Percentiles rank a stretch among this genome's conserved stretches.
phyloP scores from a whole-genome alignment of 2,888 invertebrate genomes.

The Cybosia mesomella region DNA sequence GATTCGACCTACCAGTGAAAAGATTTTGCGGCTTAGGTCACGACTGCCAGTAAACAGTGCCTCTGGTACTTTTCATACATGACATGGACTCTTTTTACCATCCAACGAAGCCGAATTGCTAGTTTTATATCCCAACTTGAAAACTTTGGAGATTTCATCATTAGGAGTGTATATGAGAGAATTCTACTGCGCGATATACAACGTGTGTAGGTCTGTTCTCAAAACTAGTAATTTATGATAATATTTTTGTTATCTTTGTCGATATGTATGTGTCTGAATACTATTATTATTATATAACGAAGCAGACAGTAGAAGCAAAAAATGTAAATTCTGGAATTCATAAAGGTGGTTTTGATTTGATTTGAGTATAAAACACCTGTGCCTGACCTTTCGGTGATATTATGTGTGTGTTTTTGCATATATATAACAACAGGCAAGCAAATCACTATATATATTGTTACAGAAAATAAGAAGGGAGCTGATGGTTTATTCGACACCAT shows the following conservation, averaged over 20 bases:
- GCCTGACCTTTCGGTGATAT: neutral
- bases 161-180: no score
- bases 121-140: no score
- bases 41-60: no score
- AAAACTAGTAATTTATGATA: neutral
- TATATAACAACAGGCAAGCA: neutral
- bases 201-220: no score
- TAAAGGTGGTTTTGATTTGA: conserved; percentile 6
- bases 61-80: no score
- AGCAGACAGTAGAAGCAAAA: conserved; percentile 1
- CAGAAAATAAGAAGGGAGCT: neutral
- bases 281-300: neutral
- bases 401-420: neutral
- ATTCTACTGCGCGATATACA: no score
- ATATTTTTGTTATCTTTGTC: neutral
- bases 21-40: no score
- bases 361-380: conserved; percentile 12
- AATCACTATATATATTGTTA: neutral
- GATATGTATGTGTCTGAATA: neutral
- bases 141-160: no score
- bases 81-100: no score
- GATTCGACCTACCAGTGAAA: no score
- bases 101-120: no score
- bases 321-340: neutral
- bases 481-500: neutral